Evolutionary conservation across 2,888 invertebrate species (phyloP), one percentile per base, ranked within the genome.

Genomic region (Napeogenes inachia): DNA sequence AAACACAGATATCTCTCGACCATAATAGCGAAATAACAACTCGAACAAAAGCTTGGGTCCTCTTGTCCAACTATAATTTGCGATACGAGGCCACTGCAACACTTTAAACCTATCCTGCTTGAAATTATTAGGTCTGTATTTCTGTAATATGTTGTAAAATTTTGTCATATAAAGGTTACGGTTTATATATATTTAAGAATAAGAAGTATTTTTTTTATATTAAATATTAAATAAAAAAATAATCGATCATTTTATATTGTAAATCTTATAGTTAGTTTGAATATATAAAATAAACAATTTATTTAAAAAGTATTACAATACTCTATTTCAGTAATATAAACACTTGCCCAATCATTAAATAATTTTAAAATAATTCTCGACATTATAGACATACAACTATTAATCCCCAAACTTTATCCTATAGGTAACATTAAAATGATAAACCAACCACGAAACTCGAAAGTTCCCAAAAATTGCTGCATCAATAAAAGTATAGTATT

Each of bases 11-110:
- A 76, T 73, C 67, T 68, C 63, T 66, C 63, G 69, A 73, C 70
- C 73, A 74, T 74, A 80, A 82, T 82, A 82, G 73, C 75, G 70
- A 67, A 68, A 62, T 68, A 70, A 74, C 68, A 67, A 71, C 68
- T 72, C 63, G 69, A 75, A 74, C 71, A 70, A 66, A 63, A 69
- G 74, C 72, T 63, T 67, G 65, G 60, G 62, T 70, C 71, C 71
- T 70, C 72, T 73, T 69, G 71, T 69, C 63, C 62, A 70, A 68
- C 75, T 72, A 79, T 79, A 80, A 80, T 82, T 82, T 77, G 77
- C 75, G 70, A 67, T 75, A 75, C 75, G 73, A 70, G 59, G 56
- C 68, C 68, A 68, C 68, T 65, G 65, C 71, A 70, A 72, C 72
- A 75, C 71, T 68, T 64, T 64, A 68, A 66, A 68, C 73, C 67